These are phyloP conservation scores for Aplocera efformata DNA, from an alignment of 2,888 invertebrate genomes.

Conservation along the genomic window DNA sequence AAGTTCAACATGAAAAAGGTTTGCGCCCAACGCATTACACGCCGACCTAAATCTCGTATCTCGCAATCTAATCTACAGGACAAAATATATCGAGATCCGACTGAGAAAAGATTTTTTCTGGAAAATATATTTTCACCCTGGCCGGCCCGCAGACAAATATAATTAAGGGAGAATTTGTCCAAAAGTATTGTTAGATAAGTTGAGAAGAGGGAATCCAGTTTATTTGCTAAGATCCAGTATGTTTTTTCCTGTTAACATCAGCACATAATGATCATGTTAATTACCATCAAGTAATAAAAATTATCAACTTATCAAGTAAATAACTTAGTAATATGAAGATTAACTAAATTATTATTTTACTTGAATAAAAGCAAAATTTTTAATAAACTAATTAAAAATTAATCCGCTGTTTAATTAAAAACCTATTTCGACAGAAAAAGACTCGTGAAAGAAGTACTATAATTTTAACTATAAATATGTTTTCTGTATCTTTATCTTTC, in stretches of 20 bases:
- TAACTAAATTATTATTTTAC: too few relatives aligned
- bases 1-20: constrained; percentile 23
- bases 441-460: too few relatives aligned
- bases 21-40: constrained; percentile 22
- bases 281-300: too few relatives aligned
- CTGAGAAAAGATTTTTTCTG: constrained; percentile 33
- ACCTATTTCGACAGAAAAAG: too few relatives aligned
- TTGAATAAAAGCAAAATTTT: too few relatives aligned
- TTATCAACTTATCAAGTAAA: too few relatives aligned
- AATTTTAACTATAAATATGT: too few relatives aligned
- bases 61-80: constrained; percentile 36
- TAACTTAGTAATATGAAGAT: too few relatives aligned
- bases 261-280: too few relatives aligned
- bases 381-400: too few relatives aligned
- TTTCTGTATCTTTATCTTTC: too few relatives aligned
- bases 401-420: too few relatives aligned
- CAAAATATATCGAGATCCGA: constrained; percentile 37
- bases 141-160: constrained; percentile 43
- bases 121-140: constrained; percentile 41
- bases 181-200: constrained; percentile 34
- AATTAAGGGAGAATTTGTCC: constrained; percentile 46
- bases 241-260: background rate
- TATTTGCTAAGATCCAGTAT: constrained; percentile 8
- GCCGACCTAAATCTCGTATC: constrained; percentile 31
- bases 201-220: constrained; percentile 10